These are phyloP conservation scores for Melanophora roralis DNA, from an alignment of 2,888 invertebrate species.

Conservation along the genomic window DNA sequence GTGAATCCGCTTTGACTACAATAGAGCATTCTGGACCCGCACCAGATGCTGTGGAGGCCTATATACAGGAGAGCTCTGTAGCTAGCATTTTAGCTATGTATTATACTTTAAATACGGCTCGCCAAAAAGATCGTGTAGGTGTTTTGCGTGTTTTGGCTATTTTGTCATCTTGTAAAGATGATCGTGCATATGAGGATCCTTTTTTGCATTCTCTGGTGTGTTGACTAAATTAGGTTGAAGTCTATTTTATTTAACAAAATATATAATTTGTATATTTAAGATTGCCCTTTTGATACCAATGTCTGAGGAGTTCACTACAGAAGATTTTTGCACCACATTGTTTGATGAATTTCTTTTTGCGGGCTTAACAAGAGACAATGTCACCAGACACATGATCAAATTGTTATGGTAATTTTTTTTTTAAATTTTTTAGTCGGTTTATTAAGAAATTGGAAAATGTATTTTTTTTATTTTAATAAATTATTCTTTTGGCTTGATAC, in stretches of 20 bases:
- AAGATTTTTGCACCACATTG: constrained; percentile 95
- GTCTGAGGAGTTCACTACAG: constrained; percentile 93
- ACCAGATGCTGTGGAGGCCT: constrained; percentile 95
- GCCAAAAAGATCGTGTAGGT: constrained; percentile 87
- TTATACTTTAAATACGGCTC: constrained; percentile 92
- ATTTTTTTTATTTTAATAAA: neutral
- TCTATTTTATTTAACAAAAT: neutral
- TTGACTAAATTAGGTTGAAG: neutral
- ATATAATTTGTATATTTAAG: constrained; percentile 59
- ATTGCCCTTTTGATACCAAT: constrained; percentile 88
- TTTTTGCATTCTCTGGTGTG: constrained; percentile 92
- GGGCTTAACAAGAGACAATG: constrained; percentile 92
- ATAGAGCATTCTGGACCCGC: constrained; percentile 96
- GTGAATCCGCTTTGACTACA: constrained; percentile 93
- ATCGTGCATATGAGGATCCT: constrained; percentile 95
- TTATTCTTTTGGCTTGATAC: constrained; percentile 20
- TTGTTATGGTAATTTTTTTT: constrained; percentile 83
- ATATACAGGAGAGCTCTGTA: constrained; percentile 92
- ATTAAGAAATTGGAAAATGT: too few relatives aligned
- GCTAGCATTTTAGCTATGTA: constrained; percentile 97
- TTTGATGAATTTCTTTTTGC: constrained; percentile 98
- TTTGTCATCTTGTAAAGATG: constrained; percentile 92
- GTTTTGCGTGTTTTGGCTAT: constrained; percentile 92
- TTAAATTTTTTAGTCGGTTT: too few relatives aligned
- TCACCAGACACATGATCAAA: constrained; percentile 92